phyloP scores from a whole-genome alignment of 2,113 vertebrate genomes.

The Pomatorhinus ruficollis region DNA sequence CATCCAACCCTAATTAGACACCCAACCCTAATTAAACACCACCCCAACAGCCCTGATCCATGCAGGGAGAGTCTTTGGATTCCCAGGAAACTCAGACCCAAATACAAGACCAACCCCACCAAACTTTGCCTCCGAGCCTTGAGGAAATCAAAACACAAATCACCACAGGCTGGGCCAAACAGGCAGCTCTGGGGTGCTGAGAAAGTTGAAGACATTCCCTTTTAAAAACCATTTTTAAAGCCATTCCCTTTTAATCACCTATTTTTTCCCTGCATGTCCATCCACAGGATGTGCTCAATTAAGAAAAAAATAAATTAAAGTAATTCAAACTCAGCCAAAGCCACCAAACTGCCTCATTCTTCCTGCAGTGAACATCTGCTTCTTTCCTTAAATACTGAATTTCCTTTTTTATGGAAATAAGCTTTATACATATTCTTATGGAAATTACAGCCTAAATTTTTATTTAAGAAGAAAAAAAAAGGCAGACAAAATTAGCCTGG shows the following conservation, averaged over 20 bases:
- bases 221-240: neutral
- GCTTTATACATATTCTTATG: neutral
- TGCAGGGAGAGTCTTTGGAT: accelerated
- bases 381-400: neutral
- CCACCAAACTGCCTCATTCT: neutral
- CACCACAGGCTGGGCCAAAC: neutral
- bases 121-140: neutral
- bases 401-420: neutral
- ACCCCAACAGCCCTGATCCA: neutral
- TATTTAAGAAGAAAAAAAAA: neutral
- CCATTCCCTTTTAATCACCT: neutral
- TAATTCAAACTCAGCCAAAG: neutral
- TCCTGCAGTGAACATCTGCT: neutral
- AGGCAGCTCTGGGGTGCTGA: neutral
- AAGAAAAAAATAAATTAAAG: neutral
- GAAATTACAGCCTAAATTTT: neutral
- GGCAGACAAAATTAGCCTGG: neutral
- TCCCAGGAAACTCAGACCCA: accelerated
- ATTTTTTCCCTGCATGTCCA: neutral
- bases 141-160: neutral
- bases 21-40: neutral
- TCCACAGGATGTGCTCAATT: neutral
- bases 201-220: neutral
- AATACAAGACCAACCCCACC: neutral
- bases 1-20: neutral